phyloP scores from a whole-genome alignment of 2,113 vertebrate species.

The Nestor notabilis region DNA sequence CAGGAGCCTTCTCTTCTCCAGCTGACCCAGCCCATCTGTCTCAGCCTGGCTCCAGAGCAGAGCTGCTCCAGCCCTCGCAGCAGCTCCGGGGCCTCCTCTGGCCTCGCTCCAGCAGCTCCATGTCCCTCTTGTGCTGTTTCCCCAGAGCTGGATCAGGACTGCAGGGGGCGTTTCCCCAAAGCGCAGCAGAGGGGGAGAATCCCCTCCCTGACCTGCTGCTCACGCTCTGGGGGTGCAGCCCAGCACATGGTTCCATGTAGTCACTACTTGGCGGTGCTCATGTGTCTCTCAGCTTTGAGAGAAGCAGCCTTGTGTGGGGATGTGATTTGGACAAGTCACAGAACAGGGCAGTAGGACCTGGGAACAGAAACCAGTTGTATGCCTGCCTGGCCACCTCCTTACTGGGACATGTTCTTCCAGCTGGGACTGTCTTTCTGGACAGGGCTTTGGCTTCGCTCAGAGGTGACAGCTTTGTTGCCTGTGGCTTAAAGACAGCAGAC shows the following conservation, averaged over 20 bases:
- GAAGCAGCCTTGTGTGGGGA: fast-evolving
- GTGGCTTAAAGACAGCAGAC: background rate
- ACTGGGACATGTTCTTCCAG: background rate
- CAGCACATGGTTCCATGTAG: background rate
- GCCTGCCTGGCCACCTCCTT: background rate
- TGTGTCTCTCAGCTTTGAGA: background rate
- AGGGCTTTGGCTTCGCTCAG: background rate
- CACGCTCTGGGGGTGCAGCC: background rate
- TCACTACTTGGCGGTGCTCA: fast-evolving
- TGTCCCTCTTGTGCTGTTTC: too few relatives aligned
- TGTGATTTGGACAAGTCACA: background rate
- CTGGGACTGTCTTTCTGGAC: background rate
- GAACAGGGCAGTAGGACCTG: background rate
- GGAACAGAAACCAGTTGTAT: background rate
- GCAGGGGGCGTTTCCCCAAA: background rate
- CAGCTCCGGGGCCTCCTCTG: too few relatives aligned
- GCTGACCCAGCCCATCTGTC: too few relatives aligned
- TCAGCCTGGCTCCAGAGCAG: too few relatives aligned
- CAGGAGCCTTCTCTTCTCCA: too few relatives aligned
- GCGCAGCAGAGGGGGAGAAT: background rate
- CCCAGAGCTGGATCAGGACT: background rate
- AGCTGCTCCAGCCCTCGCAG: too few relatives aligned
- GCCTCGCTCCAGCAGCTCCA: too few relatives aligned
- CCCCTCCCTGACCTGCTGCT: background rate
- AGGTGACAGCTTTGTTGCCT: background rate